Evolutionary conservation across 1,140 invertebrate species (phyloP).

Genomic region (Ceratina japonica): DNA sequence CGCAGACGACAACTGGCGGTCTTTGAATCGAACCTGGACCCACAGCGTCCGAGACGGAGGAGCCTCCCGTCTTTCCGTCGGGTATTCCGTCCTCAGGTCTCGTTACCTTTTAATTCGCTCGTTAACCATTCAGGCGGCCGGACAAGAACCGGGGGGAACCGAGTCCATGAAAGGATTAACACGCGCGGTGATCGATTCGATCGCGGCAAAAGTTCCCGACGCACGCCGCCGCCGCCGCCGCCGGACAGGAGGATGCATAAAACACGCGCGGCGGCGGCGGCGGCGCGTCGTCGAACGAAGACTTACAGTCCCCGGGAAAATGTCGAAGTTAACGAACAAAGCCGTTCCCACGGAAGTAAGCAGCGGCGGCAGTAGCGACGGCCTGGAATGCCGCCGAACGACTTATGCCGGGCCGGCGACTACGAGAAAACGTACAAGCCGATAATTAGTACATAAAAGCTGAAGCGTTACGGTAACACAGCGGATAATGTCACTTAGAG

Average conservation of each 20-base stretch:
- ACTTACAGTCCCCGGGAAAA: slow-evolving; percentile 36
- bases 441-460: slow-evolving; percentile 51
- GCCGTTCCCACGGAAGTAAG: slow-evolving; percentile 50
- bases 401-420: slow-evolving; percentile 13
- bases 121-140: too few relatives aligned
- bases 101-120: too few relatives aligned
- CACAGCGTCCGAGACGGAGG: too few relatives aligned
- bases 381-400: slow-evolving; percentile 37
- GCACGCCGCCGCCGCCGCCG: too few relatives aligned
- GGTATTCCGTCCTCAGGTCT: too few relatives aligned
- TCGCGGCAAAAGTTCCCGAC: neutral
- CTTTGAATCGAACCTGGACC: too few relatives aligned
- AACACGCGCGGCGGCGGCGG: too few relatives aligned
- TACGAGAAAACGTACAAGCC: slow-evolving; percentile 37
- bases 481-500: slow-evolving; percentile 29
- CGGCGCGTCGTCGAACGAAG: slow-evolving; percentile 22
- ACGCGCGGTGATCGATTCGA: neutral
- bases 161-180: too few relatives aligned
- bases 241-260: neutral
- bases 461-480: slow-evolving; percentile 30
- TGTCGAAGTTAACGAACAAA: slow-evolving; percentile 52
- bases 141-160: too few relatives aligned
- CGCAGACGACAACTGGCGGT: too few relatives aligned
- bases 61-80: too few relatives aligned
- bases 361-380: neutral